phyloP scores from a whole-genome alignment of 2,113 vertebrate species.

The Nicator chloris region DNA sequence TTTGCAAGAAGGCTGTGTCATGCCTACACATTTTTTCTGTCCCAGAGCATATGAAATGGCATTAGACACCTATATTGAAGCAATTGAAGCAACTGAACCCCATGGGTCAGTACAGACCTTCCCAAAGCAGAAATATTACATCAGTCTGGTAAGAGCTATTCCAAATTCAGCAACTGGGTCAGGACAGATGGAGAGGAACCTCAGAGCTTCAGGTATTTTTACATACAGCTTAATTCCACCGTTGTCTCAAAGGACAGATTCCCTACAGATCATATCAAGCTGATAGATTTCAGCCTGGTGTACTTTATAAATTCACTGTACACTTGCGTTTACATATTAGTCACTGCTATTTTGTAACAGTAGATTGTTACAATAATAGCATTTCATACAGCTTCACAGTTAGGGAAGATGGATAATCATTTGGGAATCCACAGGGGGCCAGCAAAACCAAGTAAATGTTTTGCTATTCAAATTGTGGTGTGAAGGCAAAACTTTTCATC shows the following conservation, averaged over 20 bases:
- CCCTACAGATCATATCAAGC: background rate
- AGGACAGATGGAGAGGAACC: background rate
- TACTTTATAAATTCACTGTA: background rate
- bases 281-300: background rate
- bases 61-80: background rate
- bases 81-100: background rate
- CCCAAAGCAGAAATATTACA: background rate
- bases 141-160: background rate
- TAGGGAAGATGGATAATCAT: constrained; percentile 32
- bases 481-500: constrained; percentile 1
- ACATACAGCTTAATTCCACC: background rate
- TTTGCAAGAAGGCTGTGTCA: background rate
- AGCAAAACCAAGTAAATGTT: constrained; percentile 39
- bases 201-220: background rate
- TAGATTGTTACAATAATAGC: background rate
- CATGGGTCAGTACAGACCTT: background rate
- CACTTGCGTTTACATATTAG: constrained; percentile 12
- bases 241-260: background rate
- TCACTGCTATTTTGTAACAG: background rate
- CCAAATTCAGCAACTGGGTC: background rate
- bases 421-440: constrained; percentile 16
- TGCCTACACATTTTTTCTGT: background rate
- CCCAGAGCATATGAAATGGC: background rate
- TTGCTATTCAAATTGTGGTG: background rate
- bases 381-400: constrained; percentile 22